Base-by-base conservation (phyloP, 2,888 invertebrate genomes). In the Dynastes hyllus region DNA sequence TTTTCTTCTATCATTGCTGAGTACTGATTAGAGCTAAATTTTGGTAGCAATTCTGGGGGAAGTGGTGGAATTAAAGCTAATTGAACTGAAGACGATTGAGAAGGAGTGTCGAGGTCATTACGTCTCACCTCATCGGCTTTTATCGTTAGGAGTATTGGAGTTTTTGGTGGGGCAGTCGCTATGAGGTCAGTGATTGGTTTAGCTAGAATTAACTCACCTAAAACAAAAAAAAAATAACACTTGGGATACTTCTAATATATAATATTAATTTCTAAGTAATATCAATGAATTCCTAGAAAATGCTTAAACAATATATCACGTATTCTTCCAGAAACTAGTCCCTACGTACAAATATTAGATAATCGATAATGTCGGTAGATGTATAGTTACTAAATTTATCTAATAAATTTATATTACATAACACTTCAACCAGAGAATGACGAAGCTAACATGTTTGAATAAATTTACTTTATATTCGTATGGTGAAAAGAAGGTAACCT, bases 51-150 rank as follows among this genome's bases (percentile, higher is more conserved):
- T 2, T 85, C 84, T 5, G 86, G 85, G 3, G 87, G 86, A 16
- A 86, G 84, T n/a, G 89, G 89, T 2, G 88, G 91, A 81, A 96
- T 93, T 83, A 97, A 93, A 11, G 96, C 97, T 78, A 97, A 91
- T 86, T 95, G 95, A 5, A 95, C 95, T 0, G 95, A 94, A 0
- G 95, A 93, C 32, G 95, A 94, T 91, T 95, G 94, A 29, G 95
- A 94, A 81, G 94, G 94, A 3, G 87, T 82, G 83, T 89, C 95
- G 81, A 93, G 92, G 81, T 94, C 91, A 79, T 92, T 92, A 81
- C 93, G 90, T 83, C 95, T 92, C 80, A 97, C 94, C 89, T 97
- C 97, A 88, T 96, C 96, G 2, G 97, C 97, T 71, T 96, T 93
- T 75, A 97, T 94, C 0, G 95, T 95, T 81, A 97, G 91, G 70